Conservation (phyloP, 2,113 vertebrate genomes). For the Cyphomyrus plagiostoma region DNA sequence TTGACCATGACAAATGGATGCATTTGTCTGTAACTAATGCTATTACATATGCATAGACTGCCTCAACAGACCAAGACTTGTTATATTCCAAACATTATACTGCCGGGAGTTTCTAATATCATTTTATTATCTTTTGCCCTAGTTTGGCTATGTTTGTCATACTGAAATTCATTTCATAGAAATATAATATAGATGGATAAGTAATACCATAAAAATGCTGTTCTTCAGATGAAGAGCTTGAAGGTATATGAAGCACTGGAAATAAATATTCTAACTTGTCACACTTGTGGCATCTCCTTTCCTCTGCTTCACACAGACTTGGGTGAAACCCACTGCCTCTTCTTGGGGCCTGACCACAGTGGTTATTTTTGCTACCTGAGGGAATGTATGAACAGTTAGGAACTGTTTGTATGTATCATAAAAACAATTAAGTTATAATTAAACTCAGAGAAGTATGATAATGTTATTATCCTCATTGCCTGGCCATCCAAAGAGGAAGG, state of each 20-base stretch:
- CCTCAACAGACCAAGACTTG: neutral
- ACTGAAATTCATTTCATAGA: neutral
- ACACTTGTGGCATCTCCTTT: neutral
- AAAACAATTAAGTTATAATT: neutral
- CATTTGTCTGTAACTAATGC: neutral
- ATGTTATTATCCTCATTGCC: neutral
- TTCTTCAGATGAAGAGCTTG: neutral
- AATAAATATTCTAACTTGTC: neutral
- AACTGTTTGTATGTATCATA: neutral
- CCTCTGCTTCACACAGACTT: neutral
- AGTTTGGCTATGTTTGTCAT: neutral
- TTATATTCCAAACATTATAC: neutral
- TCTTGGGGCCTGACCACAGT: neutral
- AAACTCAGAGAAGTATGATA: neutral
- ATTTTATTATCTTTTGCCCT: neutral
- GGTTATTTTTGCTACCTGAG: neutral
- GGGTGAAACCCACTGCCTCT: neutral
- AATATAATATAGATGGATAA: neutral
- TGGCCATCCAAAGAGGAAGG: neutral
- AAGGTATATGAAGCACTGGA: neutral
- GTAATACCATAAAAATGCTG: neutral
- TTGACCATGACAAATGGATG: slow-evolving; percentile 5
- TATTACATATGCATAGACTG: slow-evolving; percentile 7
- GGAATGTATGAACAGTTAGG: neutral
- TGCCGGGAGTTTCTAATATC: neutral